Percentiles rank a stretch among this genome's conserved stretches.
phyloP scores from a whole-genome alignment of 1,140 invertebrate genomes.

The Hestina assimilis region DNA sequence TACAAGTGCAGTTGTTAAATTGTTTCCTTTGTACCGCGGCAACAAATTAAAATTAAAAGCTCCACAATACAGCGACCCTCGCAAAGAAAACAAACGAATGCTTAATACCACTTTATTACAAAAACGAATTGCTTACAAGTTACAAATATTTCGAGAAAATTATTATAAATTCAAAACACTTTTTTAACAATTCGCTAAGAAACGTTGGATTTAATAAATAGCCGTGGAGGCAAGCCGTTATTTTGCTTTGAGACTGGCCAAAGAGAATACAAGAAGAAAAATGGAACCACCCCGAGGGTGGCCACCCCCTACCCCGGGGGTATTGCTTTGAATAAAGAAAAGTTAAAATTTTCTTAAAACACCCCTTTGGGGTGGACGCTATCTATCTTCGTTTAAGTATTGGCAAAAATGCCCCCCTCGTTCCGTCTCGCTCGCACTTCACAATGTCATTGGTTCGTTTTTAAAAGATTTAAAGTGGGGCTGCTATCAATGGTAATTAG shows the following conservation, averaged over 20 bases:
- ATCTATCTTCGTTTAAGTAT: conserved; percentile 73
- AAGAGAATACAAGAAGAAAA: conserved; percentile 72
- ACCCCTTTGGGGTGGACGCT: conserved; percentile 42
- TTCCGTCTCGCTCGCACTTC: conserved; percentile 42
- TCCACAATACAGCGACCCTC: not conserved
- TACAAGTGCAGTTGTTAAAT: not conserved
- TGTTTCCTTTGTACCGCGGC: conserved; percentile 10
- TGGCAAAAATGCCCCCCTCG: conserved; percentile 66
- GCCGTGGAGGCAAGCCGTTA: conserved; percentile 55
- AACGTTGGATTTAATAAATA: conserved; percentile 71
- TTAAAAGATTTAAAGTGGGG: conserved; percentile 36
- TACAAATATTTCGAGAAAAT: conserved; percentile 31
- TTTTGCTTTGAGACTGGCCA: conserved; percentile 65
- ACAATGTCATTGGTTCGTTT: conserved; percentile 51
- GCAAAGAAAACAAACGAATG: conserved; percentile 19
- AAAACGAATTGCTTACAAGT: conserved; percentile 30
- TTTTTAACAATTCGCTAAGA: conserved; percentile 66
- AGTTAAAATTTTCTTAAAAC: conserved; percentile 77
- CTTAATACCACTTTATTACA: conserved; percentile 12
- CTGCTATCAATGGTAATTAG: conserved; percentile 13
- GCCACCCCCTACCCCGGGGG: conserved; percentile 38
- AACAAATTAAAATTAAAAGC: conserved; percentile 22
- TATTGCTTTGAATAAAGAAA: conserved; percentile 69
- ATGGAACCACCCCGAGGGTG: conserved; percentile 42
- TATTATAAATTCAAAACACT: conserved; percentile 47